phyloP scores from a whole-genome alignment of 2,113 vertebrate genomes.

The Gallinago paraguaiae region DNA sequence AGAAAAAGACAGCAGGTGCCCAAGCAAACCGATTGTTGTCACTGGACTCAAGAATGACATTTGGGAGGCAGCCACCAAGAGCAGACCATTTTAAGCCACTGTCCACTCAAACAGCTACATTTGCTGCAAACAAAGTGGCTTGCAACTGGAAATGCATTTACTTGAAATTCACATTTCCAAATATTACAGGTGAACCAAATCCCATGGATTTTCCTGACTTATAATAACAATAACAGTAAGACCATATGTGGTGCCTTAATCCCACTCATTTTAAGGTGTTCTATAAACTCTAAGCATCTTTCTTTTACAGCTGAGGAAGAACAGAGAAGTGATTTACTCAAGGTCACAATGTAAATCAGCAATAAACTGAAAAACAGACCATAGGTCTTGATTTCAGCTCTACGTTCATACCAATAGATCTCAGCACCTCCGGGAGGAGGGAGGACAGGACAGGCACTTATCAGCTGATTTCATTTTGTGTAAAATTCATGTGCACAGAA shows the following conservation, averaged over 20 bases:
- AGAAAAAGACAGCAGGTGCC: slow-evolving; percentile 37
- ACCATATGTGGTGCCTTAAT: not conserved
- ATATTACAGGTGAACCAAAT: not conserved
- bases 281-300: not conserved
- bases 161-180: not conserved
- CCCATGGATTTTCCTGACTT: not conserved
- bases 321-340: not conserved
- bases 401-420: not conserved
- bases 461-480: not conserved
- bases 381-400: not conserved
- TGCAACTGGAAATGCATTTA: not conserved
- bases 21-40: not conserved
- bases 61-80: not conserved
- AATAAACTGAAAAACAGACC: not conserved
- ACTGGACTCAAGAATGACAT: not conserved
- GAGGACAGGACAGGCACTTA: not conserved
- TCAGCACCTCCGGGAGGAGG: not conserved
- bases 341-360: not conserved
- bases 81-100: not conserved
- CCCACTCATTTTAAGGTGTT: not conserved
- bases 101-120: not conserved
- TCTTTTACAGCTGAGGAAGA: not conserved
- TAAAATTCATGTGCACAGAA: not conserved
- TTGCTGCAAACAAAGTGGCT: not conserved
- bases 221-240: not conserved